Evolutionary conservation across 2,888 invertebrate species (phyloP).

Genomic region (Troilus luridus): DNA sequence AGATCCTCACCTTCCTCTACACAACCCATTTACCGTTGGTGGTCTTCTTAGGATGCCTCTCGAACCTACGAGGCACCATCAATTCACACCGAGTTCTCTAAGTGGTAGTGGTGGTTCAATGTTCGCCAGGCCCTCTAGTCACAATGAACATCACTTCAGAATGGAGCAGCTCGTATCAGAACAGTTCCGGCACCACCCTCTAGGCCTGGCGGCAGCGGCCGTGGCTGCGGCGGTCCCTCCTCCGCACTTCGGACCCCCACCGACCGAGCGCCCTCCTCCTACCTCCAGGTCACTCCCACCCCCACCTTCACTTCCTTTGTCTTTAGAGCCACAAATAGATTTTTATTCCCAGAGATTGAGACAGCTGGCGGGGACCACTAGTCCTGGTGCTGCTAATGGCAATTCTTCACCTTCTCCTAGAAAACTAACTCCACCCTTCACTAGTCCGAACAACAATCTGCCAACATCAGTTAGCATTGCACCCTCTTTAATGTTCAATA

Average conservation of each 20-base stretch:
- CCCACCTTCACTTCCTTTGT: slow-evolving; percentile 74
- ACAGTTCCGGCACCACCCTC: slow-evolving; percentile 82
- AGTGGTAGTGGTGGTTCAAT: slow-evolving; percentile 76
- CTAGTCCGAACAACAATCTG: slow-evolving; percentile 68
- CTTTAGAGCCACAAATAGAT: slow-evolving; percentile 92
- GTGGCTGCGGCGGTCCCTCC: slow-evolving; percentile 74
- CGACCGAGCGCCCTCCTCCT: slow-evolving; percentile 65
- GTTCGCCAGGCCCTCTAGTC: slow-evolving; percentile 80
- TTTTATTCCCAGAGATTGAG: slow-evolving; percentile 99
- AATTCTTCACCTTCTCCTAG: slow-evolving; percentile 68
- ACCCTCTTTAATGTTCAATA: slow-evolving; percentile 65
- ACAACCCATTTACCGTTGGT: slow-evolving; percentile 82
- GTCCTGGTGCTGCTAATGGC: slow-evolving; percentile 85
- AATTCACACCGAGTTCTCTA: slow-evolving; percentile 76
- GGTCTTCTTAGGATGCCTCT: slow-evolving; percentile 83
- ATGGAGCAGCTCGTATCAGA: slow-evolving; percentile 89
- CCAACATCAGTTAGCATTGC: slow-evolving; percentile 76
- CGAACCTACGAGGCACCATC: slow-evolving; percentile 70
- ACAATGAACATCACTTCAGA: slow-evolving; percentile 84
- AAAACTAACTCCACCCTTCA: slow-evolving; percentile 70
- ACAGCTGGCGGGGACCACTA: slow-evolving; percentile 96
- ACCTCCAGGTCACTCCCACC: slow-evolving; percentile 69
- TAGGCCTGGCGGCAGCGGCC: slow-evolving; percentile 81
- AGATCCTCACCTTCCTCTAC: slow-evolving; percentile 79
- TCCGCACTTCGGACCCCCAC: slow-evolving; percentile 68